Conservation (phyloP, 2,888 invertebrate species). For the Hirtodrosophila trivittata region DNA sequence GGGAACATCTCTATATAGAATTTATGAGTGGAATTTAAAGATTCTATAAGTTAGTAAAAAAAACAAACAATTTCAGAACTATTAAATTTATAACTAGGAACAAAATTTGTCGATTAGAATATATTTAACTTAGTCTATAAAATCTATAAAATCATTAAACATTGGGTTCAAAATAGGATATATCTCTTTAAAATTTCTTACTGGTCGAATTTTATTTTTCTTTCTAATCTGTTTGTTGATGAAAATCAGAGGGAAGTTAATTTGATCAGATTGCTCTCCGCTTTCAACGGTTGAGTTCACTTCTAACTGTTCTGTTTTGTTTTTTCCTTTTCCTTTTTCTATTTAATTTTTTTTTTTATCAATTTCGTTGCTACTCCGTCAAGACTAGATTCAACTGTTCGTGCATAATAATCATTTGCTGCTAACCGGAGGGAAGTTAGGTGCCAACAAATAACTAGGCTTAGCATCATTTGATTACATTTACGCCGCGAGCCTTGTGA, state of each 20-base stretch:
- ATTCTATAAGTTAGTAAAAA: too few species aligned
- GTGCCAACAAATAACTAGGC: constrained; percentile 73
- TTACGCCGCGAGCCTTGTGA: constrained; percentile 32
- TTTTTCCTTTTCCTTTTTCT: constrained; percentile 3
- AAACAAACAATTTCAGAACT: constrained; percentile 29
- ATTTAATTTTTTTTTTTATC: constrained; percentile 31
- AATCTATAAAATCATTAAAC: too few species aligned
- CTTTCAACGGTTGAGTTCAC: background rate
- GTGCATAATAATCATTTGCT: constrained; percentile 60
- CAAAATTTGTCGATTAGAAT: too few species aligned
- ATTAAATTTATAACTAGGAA: too few species aligned
- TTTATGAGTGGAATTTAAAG: too few species aligned
- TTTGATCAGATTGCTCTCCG: constrained; percentile 32
- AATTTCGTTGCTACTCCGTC: constrained; percentile 48
- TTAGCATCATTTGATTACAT: constrained; percentile 52
- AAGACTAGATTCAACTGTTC: constrained; percentile 26
- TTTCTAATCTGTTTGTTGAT: too few species aligned
- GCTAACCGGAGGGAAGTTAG: constrained; percentile 69
- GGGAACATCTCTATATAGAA: too few species aligned
- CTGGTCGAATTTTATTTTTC: too few species aligned
- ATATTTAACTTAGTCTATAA: too few species aligned
- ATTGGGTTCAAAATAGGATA: too few species aligned
- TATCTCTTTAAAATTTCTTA: too few species aligned
- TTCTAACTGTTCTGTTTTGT: constrained; percentile 8
- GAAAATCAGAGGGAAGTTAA: too few species aligned